Conservation (phyloP, 2,888 invertebrate genomes). For the Pseudococcus jackbeardsleyi region DNA sequence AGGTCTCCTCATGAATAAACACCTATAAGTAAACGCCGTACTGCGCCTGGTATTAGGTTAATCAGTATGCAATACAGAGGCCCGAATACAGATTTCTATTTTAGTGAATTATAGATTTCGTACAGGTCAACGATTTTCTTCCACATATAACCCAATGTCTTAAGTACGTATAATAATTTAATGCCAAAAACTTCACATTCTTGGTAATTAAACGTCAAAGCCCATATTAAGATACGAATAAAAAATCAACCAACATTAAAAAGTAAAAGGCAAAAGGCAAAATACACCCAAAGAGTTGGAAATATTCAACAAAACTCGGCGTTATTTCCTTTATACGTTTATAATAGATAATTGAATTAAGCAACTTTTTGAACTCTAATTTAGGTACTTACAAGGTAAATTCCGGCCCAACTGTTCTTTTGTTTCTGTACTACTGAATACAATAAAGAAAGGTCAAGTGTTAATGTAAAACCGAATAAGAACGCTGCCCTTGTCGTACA, state of each 20-base stretch:
- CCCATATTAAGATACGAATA: not conserved
- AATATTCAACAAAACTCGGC: not conserved
- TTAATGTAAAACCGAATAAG: conserved; percentile 51
- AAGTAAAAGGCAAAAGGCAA: not conserved
- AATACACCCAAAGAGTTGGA: not conserved
- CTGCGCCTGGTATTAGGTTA: not conserved
- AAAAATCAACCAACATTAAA: not conserved
- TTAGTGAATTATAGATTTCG: conserved; percentile 53
- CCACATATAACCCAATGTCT: not conserved
- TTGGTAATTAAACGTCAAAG: not conserved
- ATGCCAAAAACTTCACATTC: conserved; percentile 26
- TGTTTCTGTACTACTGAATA: conserved; percentile 42
- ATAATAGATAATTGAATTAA: conserved; percentile 35
- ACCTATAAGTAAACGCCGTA: conserved; percentile 12
- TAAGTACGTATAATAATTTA: not conserved
- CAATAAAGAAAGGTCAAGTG: conserved; percentile 49
- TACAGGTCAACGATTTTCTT: conserved; percentile 45
- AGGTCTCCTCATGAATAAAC: conserved; percentile 61
- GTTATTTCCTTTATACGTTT: not conserved
- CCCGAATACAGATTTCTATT: conserved; percentile 55
- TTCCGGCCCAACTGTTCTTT: conserved; percentile 48
- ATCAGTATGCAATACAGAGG: conserved; percentile 52
- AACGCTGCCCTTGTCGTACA: conserved; percentile 44
- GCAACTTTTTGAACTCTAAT: conserved; percentile 44
- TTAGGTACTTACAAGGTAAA: conserved; percentile 50